A percentile compares a stretch with the other conserved stretches of the same genome.
phyloP scores from a whole-genome alignment of 2,113 vertebrate genomes.

The Recurvirostra avosetta region DNA sequence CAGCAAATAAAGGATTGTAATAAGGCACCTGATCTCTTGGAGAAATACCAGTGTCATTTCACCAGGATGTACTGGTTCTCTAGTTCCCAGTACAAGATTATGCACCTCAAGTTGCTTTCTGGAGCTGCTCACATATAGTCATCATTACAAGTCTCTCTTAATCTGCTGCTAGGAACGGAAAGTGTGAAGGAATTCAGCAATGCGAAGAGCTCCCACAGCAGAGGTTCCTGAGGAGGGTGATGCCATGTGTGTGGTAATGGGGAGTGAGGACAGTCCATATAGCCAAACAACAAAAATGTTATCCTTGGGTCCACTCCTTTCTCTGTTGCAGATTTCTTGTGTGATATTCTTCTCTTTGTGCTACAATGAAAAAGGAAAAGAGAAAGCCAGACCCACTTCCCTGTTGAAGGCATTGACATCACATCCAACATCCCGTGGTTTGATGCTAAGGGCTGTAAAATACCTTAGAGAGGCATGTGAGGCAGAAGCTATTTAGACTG shows the following conservation, averaged over 20 bases:
- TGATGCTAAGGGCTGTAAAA: background rate
- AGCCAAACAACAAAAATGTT: background rate
- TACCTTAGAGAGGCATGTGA: background rate
- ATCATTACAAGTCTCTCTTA: background rate
- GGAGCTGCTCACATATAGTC: background rate
- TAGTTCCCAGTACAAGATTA: background rate
- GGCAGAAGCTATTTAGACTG: background rate
- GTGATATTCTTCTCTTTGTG: background rate
- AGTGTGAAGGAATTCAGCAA: background rate
- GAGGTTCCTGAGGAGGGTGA: background rate
- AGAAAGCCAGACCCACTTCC: background rate
- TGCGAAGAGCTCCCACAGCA: background rate
- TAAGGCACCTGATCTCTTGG: background rate
- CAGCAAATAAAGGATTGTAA: background rate
- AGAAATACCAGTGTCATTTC: background rate
- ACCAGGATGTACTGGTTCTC: background rate
- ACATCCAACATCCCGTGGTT: background rate
- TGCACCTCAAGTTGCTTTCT: background rate
- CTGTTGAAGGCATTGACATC: background rate
- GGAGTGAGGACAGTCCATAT: background rate
- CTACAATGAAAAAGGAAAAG: background rate
- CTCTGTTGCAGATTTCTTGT: background rate
- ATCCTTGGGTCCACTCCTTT: background rate
- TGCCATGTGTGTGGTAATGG: fast-evolving
- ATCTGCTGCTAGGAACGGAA: background rate